Base-by-base conservation (phyloP, 2,797 vertebrate genomes). In the Fringilla coelebs region DNA sequence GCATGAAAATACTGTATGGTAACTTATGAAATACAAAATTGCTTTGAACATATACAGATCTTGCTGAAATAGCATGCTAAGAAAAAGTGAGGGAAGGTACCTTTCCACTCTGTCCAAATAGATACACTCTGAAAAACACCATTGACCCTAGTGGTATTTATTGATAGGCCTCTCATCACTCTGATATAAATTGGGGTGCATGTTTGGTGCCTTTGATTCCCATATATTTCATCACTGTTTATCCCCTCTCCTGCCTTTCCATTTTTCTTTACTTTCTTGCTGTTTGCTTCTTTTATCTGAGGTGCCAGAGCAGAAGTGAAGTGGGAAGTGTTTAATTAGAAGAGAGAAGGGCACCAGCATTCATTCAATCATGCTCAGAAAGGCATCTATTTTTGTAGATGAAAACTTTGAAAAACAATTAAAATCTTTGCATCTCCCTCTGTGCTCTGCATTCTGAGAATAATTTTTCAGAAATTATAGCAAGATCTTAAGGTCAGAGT, bases 281-380 rank as follows among this genome's bases (percentile, higher is more conserved):
- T 66, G 26, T 79, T 91, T 88, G 49, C 36, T 72, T 88, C 61
- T 87, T 93, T 63, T 60, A 34, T 78, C 31, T 67, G 79, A 93
- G 81, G 66, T 89, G 55, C 78, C 66, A 93, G 74, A 94, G 55
- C 86, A 95, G 86, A 95, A 96, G 29, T 89, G 60, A 80, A 93
- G 94, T 94, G 70, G 75, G 92, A 91, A 93, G 93, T 38, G 24
- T 88, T 91, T 91, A 91, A 93, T 88, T 85, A 95, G 62, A 88
- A 68, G 34, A 84, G 29, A 79, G 32, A 71, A 85, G 75, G 67
- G 58, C 81, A 93, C 32, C 34, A 72, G 22, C 16, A 67, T 70
- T 90, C 32, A 76, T 83, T 78, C 48, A 46, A 26, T 77, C 4
- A 1, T 72, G 40, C 75, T 86, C 68, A 81, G 62, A 88, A 89